Evolutionary conservation across 2,888 invertebrate species (phyloP).

Genomic region (Drosophila paranaensis): DNA sequence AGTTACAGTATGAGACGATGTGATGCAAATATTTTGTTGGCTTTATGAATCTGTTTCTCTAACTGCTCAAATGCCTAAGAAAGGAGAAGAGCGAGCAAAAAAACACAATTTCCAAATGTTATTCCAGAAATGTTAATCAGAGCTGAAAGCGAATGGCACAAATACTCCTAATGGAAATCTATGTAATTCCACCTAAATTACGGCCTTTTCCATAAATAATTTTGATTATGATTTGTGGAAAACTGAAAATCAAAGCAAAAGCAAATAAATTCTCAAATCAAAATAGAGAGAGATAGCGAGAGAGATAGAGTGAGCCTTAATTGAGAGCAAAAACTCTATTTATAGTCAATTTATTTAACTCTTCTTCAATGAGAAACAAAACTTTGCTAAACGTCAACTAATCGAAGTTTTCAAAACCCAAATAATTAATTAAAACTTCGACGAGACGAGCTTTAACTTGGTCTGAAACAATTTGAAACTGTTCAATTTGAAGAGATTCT

Average conservation of each 20-base stretch:
- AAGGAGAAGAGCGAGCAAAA: not conserved
- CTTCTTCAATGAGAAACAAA: conserved; percentile 2
- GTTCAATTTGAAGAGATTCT: not conserved
- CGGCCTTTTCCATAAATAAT: conserved; percentile 16
- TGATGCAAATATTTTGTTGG: too few relatives aligned
- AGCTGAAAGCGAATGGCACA: not conserved
- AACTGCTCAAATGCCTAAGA: conserved; percentile 30
- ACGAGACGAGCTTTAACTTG: not conserved
- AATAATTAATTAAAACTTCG: conserved; percentile 15
- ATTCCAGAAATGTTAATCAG: conserved; percentile 31
- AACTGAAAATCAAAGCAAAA: not conserved
- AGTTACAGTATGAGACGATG: too few relatives aligned
- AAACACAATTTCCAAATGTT: conserved; percentile 25
- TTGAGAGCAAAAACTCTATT: not conserved
- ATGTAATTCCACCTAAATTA: conserved; percentile 19
- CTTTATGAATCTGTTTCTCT: conserved; percentile 58
- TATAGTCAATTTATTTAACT: not conserved
- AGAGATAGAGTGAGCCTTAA: not conserved
- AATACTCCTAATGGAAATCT: conserved; percentile 44
- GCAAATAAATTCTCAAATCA: not conserved
- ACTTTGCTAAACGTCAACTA: conserved; percentile 3
- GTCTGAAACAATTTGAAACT: not conserved
- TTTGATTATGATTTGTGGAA: conserved; percentile 24
- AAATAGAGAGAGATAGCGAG: not conserved
- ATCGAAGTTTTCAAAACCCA: not conserved